Evolutionary conservation across 2,888 invertebrate genomes (phyloP).

Genomic region (Hypselothyrea guttata): DNA sequence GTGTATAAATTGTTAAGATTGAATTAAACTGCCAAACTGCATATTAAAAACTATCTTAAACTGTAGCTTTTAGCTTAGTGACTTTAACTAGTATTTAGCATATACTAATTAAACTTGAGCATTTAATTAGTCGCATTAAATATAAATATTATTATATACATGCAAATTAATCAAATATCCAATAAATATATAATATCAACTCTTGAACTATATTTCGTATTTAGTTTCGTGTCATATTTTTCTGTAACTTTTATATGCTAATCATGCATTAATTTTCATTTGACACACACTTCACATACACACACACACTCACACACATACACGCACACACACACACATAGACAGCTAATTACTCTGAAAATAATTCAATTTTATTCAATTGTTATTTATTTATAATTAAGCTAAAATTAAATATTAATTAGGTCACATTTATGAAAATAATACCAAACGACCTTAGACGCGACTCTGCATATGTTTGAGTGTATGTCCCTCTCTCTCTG

Average conservation of each 20-base stretch:
- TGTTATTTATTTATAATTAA: constrained; percentile 8
- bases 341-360: constrained; percentile 9
- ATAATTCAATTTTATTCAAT: constrained; percentile 25
- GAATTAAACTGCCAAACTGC: neutral
- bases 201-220: constrained; percentile 3
- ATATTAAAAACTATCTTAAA: constrained; percentile 20
- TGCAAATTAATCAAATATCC: too few relatives aligned
- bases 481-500: too few relatives aligned
- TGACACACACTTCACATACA: constrained; percentile 21
- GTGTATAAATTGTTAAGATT: constrained; percentile 18
- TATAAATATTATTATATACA: neutral
- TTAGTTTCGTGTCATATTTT: constrained; percentile 15
- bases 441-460: neutral
- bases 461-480: too few relatives aligned
- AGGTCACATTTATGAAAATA: constrained; percentile 40
- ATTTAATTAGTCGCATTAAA: neutral
- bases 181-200: too few relatives aligned
- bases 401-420: constrained; percentile 32
- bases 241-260: constrained; percentile 46
- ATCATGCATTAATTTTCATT: constrained; percentile 41
- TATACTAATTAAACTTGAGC: constrained; percentile 4
- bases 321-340: neutral
- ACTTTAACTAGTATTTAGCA: constrained; percentile 35
- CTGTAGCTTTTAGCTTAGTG: constrained; percentile 46
- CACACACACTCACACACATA: constrained; percentile 9